Percentiles rank a stretch among this genome's conserved stretches.
phyloP scores from a whole-genome alignment of 92 coral and sea anemone genomes.

The Parazoanthus atlanticus region DNA sequence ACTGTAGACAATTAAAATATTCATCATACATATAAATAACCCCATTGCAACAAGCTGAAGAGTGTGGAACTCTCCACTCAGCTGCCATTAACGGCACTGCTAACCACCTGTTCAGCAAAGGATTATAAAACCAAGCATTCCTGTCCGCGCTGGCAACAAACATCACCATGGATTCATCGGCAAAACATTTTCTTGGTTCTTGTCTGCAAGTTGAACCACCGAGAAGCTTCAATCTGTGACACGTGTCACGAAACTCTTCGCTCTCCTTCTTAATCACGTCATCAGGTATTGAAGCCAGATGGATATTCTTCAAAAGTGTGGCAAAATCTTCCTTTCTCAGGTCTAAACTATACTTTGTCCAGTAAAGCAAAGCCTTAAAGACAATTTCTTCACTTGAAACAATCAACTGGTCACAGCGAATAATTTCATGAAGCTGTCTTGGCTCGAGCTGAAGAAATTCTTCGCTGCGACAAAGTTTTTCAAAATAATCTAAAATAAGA shows the following conservation, averaged over 20 bases:
- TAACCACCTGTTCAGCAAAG: slow-evolving; percentile 3
- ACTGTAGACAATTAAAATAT: neutral
- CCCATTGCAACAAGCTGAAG: slow-evolving; percentile 25
- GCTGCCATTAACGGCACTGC: neutral
- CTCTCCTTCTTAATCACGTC: neutral
- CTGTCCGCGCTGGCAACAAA: slow-evolving; percentile 4
- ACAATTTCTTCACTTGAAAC: slow-evolving; percentile 19
- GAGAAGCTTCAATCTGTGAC: neutral
- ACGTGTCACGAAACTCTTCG: neutral
- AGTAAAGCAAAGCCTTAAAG: slow-evolving; percentile 10
- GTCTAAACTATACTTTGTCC: slow-evolving; percentile 11
- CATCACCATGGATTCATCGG: neutral
- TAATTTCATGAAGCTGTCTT: neutral
- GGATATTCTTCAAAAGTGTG: neutral
- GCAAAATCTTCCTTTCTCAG: neutral
- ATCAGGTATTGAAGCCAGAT: neutral
- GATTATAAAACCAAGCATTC: slow-evolving; percentile 11
- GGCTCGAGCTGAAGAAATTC: slow-evolving; percentile 4
- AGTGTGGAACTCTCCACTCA: neutral
- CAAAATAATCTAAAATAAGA: slow-evolving; percentile 9
- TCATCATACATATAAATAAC: neutral
- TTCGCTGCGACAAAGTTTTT: slow-evolving; percentile 26
- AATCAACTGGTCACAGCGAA: neutral
- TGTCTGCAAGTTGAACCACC: slow-evolving; percentile 19
- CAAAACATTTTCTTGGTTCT: slow-evolving; percentile 8